These are phyloP conservation scores for Xyrichtys novacula DNA, from an alignment of 2,797 vertebrate species.

Conservation along the genomic window DNA sequence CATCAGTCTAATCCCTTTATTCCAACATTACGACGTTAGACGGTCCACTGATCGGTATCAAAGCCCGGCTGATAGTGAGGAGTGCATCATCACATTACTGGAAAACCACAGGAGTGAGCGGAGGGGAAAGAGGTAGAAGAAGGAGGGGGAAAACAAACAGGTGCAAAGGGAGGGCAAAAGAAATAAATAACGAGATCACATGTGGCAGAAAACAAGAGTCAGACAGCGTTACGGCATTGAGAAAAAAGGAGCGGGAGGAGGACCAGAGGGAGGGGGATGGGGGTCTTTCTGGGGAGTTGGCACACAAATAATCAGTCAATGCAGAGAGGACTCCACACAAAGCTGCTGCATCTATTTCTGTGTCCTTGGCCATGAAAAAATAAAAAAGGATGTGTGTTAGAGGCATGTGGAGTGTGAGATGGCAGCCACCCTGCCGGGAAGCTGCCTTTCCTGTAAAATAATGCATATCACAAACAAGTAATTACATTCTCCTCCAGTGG, in stretches of 20 bases:
- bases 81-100: conserved; percentile 48
- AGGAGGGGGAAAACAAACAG: not conserved
- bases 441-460: not conserved
- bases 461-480: conserved; percentile 20
- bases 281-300: conserved; percentile 36
- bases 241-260: not conserved
- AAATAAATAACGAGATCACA: conserved; percentile 16
- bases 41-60: conserved; percentile 60
- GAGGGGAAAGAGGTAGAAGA: not conserved
- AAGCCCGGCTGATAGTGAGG: conserved; percentile 42
- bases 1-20: conserved; percentile 65
- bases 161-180: conserved; percentile 22
- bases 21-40: conserved; percentile 54
- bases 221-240: conserved; percentile 10
- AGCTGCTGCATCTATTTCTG: conserved; percentile 13
- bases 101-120: conserved; percentile 34
- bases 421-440: conserved; percentile 14
- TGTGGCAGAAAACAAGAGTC: conserved; percentile 36
- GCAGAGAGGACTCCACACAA: conserved; percentile 15
- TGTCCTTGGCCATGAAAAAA: conserved; percentile 13
- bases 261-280: too few relatives aligned
- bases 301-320: conserved; percentile 16
- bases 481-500: not conserved
- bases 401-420: not conserved
- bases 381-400: conserved; percentile 19